Conservation (phyloP, 2,797 vertebrate genomes). For the Thamnophis elegans region DNA sequence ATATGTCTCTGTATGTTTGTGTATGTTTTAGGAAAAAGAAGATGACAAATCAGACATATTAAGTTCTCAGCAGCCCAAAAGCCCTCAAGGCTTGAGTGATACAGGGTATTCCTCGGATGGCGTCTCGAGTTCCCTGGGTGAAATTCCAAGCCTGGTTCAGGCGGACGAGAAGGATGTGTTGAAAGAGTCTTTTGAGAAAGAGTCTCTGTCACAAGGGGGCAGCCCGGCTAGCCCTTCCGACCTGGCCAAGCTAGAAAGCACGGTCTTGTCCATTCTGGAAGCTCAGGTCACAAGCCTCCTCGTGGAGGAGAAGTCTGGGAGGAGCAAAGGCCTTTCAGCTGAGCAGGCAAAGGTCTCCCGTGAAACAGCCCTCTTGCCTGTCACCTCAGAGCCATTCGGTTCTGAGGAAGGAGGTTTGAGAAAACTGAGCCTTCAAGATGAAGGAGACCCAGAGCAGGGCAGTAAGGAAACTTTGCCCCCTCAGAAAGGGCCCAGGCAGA, state of each 20-base stretch:
- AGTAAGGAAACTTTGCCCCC: constrained; percentile 55
- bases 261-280: constrained; percentile 85
- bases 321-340: constrained; percentile 62
- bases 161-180: constrained; percentile 77
- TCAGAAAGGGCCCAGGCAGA: constrained; percentile 56
- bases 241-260: constrained; percentile 89
- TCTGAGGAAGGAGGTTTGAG: constrained; percentile 82
- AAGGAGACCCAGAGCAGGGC: constrained; percentile 62
- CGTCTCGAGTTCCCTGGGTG: constrained; percentile 82
- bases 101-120: constrained; percentile 83
- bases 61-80: constrained; percentile 79
- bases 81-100: constrained; percentile 81
- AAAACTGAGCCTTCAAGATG: constrained; percentile 56
- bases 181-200: constrained; percentile 77
- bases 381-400: constrained; percentile 77
- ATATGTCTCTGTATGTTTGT: constrained; percentile 59
- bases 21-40: constrained; percentile 79
- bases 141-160: constrained; percentile 79
- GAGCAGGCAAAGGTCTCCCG: constrained; percentile 73
- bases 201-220: constrained; percentile 73
- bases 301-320: constrained; percentile 66
- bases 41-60: constrained; percentile 79
- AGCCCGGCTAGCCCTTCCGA: constrained; percentile 88
- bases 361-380: constrained; percentile 76
- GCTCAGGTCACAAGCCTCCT: constrained; percentile 78